phyloP scores from a whole-genome alignment of 64 coral and sea anemone genomes.

The Montipora capricornis region DNA sequence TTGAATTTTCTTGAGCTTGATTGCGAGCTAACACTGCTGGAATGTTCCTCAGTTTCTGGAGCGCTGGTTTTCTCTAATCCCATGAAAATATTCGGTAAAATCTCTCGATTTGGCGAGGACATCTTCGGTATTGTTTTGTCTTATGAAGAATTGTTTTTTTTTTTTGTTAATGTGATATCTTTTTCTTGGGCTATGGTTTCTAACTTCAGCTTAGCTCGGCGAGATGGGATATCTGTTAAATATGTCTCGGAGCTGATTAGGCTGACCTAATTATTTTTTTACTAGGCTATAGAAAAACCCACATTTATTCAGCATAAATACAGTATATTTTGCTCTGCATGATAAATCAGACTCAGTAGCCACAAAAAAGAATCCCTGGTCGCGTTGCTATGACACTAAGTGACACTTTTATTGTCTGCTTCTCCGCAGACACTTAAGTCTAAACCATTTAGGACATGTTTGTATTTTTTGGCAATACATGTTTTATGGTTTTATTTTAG shows the following conservation, averaged over 20 bases:
- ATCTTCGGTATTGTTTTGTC: no score
- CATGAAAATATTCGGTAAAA: neutral
- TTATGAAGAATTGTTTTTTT: no score
- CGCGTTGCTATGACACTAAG: neutral
- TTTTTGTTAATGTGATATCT: no score
- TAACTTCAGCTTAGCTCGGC: no score
- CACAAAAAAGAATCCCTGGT: neutral
- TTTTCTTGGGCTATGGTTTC: neutral
- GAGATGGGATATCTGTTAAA: no score
- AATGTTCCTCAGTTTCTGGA: neutral
- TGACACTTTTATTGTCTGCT: neutral
- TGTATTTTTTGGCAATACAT: no score
- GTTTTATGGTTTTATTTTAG: no score
- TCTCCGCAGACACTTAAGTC: no score
- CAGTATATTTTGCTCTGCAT: neutral
- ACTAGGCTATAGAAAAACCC: neutral
- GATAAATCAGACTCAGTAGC: neutral
- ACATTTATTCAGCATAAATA: neutral
- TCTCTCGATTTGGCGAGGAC: neutral
- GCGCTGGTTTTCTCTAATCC: neutral
- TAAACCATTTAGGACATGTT: no score
- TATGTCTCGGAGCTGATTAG: no score
- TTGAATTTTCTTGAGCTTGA: conserved; percentile 19
- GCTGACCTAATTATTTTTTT: neutral
- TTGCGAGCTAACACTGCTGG: neutral